These are phyloP conservation scores for Tetragonula carbonaria DNA, from an alignment of 2,888 invertebrate genomes.

Conservation along the genomic window DNA sequence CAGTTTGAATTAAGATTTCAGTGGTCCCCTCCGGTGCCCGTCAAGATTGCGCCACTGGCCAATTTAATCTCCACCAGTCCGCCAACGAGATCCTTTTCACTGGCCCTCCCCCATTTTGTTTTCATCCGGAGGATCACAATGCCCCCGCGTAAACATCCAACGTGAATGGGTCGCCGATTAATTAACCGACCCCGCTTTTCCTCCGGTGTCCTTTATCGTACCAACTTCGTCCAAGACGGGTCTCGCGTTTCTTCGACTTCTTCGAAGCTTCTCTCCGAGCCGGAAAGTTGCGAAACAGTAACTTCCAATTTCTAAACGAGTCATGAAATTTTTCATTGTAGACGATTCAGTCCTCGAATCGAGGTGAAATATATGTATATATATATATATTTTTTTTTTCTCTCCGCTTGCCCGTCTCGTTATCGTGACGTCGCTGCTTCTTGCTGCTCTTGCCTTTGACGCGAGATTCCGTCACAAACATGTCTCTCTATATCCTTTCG, in stretches of 20 bases:
- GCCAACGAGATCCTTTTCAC: constrained; percentile 55
- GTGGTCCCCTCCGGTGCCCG: constrained; percentile 66
- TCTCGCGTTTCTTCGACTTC: background rate
- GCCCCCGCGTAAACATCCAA: constrained; percentile 48
- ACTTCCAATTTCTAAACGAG: too few relatives aligned
- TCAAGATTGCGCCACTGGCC: constrained; percentile 77
- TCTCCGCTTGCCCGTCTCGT: too few relatives aligned
- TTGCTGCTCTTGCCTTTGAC: too few relatives aligned
- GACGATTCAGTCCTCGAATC: too few relatives aligned
- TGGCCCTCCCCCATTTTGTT: constrained; percentile 47
- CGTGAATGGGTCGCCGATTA: constrained; percentile 53
- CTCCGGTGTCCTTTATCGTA: background rate
- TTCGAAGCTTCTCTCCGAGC: background rate
- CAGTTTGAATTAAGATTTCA: constrained; percentile 81
- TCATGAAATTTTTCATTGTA: too few relatives aligned
- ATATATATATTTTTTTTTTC: too few relatives aligned
- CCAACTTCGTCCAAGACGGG: background rate
- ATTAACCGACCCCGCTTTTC: constrained; percentile 38
- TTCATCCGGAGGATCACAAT: constrained; percentile 49
- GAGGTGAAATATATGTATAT: too few relatives aligned
- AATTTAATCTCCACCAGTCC: constrained; percentile 76
- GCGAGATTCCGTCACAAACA: too few relatives aligned
- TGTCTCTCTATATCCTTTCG: background rate
- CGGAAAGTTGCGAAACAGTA: background rate
- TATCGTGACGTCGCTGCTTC: too few relatives aligned